Conservation (phyloP, 2,797 vertebrate species). For the Crocodylus rhombifer region DNA sequence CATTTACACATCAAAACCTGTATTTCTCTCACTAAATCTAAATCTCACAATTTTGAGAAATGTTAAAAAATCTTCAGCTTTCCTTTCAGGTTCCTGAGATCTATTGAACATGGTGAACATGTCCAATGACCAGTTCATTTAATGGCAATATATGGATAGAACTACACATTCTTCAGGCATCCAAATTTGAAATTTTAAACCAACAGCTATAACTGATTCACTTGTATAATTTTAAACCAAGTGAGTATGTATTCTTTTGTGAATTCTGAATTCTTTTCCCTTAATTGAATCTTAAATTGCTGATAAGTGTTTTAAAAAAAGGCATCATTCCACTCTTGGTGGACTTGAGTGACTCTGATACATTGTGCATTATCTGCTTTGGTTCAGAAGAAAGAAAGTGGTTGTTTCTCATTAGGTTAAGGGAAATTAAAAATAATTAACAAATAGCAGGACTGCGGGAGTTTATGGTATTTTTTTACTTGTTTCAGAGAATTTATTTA, state of each 20-base stretch:
- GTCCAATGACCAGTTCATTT: background rate
- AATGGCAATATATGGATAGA: background rate
- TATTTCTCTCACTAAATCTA: background rate
- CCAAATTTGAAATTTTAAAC: background rate
- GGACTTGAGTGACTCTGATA: background rate
- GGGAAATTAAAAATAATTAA: constrained; percentile 1
- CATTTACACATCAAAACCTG: background rate
- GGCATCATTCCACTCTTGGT: background rate
- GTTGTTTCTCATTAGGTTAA: background rate
- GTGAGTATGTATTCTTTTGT: background rate
- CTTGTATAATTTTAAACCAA: background rate
- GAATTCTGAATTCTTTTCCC: background rate
- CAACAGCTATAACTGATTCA: background rate
- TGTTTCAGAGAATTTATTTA: background rate
- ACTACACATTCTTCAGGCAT: background rate
- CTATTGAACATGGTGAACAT: background rate
- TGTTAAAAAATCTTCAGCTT: background rate
- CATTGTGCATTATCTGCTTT: background rate
- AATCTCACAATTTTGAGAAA: background rate
- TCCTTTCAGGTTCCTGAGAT: background rate
- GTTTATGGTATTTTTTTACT: background rate
- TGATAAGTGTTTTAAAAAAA: constrained; percentile 9
- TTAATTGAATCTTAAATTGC: background rate
- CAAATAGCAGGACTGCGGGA: background rate
- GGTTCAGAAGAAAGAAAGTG: background rate